These are phyloP conservation scores for Maccullochella peelii DNA, from an alignment of 2,113 vertebrate species.

Conservation along the genomic window DNA sequence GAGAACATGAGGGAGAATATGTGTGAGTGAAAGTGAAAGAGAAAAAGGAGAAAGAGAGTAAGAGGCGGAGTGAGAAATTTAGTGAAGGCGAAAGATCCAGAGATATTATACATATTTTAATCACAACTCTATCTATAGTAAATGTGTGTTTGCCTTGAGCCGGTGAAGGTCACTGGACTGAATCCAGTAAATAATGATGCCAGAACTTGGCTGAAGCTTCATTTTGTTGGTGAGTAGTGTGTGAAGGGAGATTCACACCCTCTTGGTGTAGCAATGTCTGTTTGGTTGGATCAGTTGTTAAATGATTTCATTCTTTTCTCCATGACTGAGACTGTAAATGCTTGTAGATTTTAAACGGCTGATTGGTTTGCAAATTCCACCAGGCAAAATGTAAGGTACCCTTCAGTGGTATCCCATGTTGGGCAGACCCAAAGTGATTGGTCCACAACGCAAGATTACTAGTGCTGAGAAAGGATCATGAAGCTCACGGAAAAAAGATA, in stretches of 20 bases:
- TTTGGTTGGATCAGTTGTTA: neutral
- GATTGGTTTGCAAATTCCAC: neutral
- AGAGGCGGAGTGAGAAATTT: neutral
- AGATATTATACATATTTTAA: slow-evolving; percentile 23
- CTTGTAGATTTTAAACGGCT: neutral
- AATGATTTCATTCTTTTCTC: neutral
- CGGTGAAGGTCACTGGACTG: slow-evolving; percentile 47
- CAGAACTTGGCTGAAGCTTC: slow-evolving; percentile 16
- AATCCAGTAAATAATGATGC: slow-evolving; percentile 37
- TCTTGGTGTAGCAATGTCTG: neutral
- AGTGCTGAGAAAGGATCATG: neutral
- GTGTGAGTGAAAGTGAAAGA: neutral
- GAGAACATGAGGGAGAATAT: neutral
- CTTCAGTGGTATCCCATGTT: neutral
- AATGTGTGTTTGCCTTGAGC: slow-evolving; percentile 32
- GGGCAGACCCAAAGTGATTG: neutral
- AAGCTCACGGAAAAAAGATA: neutral
- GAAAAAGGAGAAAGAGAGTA: neutral
- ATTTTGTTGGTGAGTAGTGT: slow-evolving; percentile 31
- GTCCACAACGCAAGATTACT: neutral
- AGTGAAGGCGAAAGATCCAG: neutral
- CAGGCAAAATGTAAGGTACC: neutral
- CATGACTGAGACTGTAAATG: neutral
- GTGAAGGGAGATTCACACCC: neutral
- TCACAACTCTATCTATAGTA: slow-evolving; percentile 30